Percentiles rank a stretch among this genome's conserved stretches.
Evolutionary conservation across 2,888 invertebrate genomes (phyloP).

Genomic region (Sturmia bella): DNA sequence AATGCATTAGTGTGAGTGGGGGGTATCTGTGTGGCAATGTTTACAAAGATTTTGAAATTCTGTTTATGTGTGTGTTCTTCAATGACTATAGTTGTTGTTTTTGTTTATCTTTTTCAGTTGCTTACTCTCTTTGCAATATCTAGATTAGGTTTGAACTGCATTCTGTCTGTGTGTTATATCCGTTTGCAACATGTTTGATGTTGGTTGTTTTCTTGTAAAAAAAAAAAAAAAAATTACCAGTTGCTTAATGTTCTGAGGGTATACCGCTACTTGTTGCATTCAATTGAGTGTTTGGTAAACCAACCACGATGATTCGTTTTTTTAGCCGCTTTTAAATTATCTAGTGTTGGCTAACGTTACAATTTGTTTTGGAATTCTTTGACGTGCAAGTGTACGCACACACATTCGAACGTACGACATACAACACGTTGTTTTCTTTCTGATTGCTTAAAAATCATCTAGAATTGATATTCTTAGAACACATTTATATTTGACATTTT

Average conservation of each 20-base stretch:
- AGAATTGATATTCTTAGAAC: no score
- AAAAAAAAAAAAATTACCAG: conserved; percentile 1
- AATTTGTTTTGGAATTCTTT: neutral
- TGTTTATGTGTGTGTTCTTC: neutral
- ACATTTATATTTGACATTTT: no score
- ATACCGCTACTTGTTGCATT: conserved; percentile 37
- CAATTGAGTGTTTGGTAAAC: conserved; percentile 19
- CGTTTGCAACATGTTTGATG: conserved; percentile 53
- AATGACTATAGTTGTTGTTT: conserved; percentile 3
- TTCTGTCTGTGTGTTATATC: conserved; percentile 15
- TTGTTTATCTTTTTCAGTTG: conserved; percentile 17
- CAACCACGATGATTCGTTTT: conserved; percentile 21
- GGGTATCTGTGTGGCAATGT: conserved; percentile 27
- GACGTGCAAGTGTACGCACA: no score
- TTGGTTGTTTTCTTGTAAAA: conserved; percentile 1
- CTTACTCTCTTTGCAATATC: neutral
- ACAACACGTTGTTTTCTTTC: no score
- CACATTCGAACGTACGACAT: no score
- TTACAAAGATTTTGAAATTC: neutral
- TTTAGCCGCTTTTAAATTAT: neutral
- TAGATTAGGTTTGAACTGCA: conserved; percentile 21
- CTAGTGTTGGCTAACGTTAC: conserved; percentile 26
- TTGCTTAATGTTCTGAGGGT: conserved; percentile 34
- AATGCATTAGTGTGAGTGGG: neutral
- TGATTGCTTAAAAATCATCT: no score